phyloP scores from a whole-genome alignment of 2,888 invertebrate species.

The Melangyna quadrimaculata region DNA sequence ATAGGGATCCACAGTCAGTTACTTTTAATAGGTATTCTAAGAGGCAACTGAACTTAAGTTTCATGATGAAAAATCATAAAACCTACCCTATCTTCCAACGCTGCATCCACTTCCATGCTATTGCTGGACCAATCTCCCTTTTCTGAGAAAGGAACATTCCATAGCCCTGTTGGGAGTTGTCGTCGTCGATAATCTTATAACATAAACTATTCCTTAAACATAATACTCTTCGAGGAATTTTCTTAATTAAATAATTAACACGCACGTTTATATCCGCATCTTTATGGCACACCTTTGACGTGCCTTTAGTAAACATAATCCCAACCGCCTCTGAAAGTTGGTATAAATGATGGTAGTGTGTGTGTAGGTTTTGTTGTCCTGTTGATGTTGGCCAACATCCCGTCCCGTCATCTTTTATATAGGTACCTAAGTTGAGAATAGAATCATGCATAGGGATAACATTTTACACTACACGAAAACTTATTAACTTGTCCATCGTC shows the following conservation, averaged over 20 bases:
- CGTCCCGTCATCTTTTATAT: conserved; percentile 34
- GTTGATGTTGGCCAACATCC: neutral
- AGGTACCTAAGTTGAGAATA: neutral
- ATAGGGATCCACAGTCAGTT: neutral
- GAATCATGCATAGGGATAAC: conserved; percentile 52
- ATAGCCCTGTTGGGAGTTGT: conserved; percentile 28
- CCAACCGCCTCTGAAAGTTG: neutral
- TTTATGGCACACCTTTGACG: conserved; percentile 63
- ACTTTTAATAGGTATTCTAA: neutral
- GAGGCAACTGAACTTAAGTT: conserved; percentile 12
- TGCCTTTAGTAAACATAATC: conserved; percentile 41
- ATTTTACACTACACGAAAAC: conserved; percentile 62
- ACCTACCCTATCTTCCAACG: neutral
- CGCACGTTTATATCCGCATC: conserved; percentile 68
- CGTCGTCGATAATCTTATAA: conserved; percentile 34
- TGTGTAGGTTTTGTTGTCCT: neutral
- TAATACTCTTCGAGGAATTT: conserved; percentile 25
- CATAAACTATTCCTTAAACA: conserved; percentile 40
- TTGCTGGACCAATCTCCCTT: conserved; percentile 7
- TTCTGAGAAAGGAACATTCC: conserved; percentile 13
- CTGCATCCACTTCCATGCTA: neutral
- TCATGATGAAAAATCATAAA: conserved; percentile 20
- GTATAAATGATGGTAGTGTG: neutral
- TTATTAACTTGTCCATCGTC: conserved; percentile 64
- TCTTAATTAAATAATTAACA: conserved; percentile 71